phyloP scores from a whole-genome alignment of 2,797 vertebrate genomes.

The Amblyraja radiata region DNA sequence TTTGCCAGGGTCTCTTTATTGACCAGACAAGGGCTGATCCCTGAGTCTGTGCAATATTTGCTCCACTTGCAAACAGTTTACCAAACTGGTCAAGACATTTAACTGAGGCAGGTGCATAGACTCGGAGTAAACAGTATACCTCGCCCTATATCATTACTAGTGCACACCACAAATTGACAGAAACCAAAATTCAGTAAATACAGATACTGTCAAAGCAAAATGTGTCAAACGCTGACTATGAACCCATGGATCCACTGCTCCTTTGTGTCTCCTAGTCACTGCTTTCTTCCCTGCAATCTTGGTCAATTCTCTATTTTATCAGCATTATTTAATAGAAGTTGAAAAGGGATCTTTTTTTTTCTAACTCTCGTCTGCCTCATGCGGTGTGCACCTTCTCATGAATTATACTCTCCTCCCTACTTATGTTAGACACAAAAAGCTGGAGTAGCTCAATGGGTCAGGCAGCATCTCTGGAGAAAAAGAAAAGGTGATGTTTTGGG shows the following conservation, averaged over 20 bases:
- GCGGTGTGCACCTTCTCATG: too few species aligned
- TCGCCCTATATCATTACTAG: not conserved
- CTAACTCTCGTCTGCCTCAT: too few species aligned
- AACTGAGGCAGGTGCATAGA: constrained; percentile 8
- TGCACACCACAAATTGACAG: not conserved
- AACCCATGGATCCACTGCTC: not conserved
- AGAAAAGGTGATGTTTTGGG: too few species aligned
- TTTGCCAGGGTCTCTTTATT: not conserved
- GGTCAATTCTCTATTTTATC: too few species aligned
- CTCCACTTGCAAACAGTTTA: not conserved
- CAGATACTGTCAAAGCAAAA: not conserved
- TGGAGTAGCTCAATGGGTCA: too few species aligned
- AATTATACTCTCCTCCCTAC: too few species aligned
- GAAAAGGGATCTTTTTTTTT: too few species aligned
- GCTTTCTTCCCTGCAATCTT: too few species aligned
- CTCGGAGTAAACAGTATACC: not conserved
- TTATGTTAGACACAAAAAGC: too few species aligned
- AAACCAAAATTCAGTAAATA: not conserved
- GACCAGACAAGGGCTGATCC: not conserved
- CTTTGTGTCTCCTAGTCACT: too few species aligned
- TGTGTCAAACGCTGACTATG: not conserved
- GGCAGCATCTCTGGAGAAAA: too few species aligned
- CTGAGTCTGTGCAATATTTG: not conserved
- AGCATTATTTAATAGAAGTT: too few species aligned
- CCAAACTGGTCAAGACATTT: not conserved